Evolutionary conservation across 2,797 vertebrate genomes (phyloP).

Genomic region (Protonibea diacanthus): DNA sequence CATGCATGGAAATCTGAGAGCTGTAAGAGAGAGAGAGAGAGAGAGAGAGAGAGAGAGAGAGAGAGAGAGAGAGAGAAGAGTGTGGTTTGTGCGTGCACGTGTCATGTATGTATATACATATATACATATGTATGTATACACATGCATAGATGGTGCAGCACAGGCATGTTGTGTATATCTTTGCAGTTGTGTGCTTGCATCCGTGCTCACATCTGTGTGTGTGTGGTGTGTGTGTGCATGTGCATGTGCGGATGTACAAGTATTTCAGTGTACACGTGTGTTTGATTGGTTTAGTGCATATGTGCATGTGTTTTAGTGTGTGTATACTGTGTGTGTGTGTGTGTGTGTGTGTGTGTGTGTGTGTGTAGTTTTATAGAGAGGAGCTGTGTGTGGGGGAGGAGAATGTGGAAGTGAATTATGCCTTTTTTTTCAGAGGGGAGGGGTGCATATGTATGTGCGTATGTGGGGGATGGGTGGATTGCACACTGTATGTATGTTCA

Average conservation of each 20-base stretch:
- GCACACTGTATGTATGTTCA: constrained; percentile 75
- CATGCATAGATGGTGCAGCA: constrained; percentile 47
- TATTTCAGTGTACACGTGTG: constrained; percentile 17
- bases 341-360: constrained; percentile 33
- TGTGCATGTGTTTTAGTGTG: constrained; percentile 30
- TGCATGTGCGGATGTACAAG: constrained; percentile 1
- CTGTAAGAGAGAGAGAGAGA: constrained; percentile 27
- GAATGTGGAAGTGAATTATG: constrained; percentile 83
- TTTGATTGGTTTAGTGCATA: neutral
- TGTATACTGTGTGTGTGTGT: constrained; percentile 17
- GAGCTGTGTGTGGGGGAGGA: constrained; percentile 80
- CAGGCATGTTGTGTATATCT: constrained; percentile 34
- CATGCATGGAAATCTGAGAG: constrained; percentile 67
- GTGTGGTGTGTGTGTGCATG: constrained; percentile 16
- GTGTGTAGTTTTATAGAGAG: constrained; percentile 73
- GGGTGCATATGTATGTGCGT: constrained; percentile 77
- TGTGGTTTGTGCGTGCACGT: constrained; percentile 6
- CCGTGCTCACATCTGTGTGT: constrained; percentile 6
- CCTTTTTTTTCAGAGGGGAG: constrained; percentile 77
- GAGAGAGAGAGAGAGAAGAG: too few species aligned
- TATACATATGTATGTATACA: neutral
- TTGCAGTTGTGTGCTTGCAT: constrained; percentile 33
- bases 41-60: neutral
- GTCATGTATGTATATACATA: neutral
- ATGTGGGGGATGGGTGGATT: constrained; percentile 77